Conservation (phyloP, 2,888 invertebrate species). For the Amblyjoppa proteus region DNA sequence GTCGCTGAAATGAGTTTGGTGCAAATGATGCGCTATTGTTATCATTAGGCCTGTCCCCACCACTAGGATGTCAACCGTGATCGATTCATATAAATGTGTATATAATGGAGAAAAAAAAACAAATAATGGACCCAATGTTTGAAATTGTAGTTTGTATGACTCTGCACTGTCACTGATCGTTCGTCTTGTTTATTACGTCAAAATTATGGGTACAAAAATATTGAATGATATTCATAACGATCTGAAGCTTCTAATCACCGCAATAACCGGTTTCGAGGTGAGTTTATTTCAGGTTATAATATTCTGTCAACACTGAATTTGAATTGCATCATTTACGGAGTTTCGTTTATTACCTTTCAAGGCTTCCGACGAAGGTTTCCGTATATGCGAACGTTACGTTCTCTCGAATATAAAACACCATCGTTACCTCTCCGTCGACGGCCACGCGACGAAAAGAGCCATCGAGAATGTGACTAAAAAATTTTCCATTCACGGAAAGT, state of each 20-base stretch:
- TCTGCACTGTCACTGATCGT: not conserved
- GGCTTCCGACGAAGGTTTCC: constrained; percentile 84
- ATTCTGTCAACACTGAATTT: not conserved
- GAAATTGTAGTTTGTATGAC: constrained; percentile 1
- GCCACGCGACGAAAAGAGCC: constrained; percentile 84
- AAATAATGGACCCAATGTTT: constrained; percentile 25
- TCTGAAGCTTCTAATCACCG: constrained; percentile 80
- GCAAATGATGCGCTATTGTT: too few species aligned
- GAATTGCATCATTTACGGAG: constrained; percentile 5
- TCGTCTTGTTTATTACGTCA: not conserved
- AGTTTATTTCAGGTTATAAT: constrained; percentile 52
- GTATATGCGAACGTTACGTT: constrained; percentile 83
- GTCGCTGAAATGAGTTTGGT: too few species aligned
- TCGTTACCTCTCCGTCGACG: constrained; percentile 84
- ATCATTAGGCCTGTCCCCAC: not conserved
- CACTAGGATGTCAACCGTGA: not conserved
- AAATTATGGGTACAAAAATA: constrained; percentile 79
- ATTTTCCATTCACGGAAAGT: constrained; percentile 85
- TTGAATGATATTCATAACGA: constrained; percentile 81
- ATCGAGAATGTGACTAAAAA: constrained; percentile 85
- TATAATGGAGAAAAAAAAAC: not conserved
- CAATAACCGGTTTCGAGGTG: constrained; percentile 81
- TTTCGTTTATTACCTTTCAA: constrained; percentile 68
- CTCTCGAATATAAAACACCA: constrained; percentile 85
- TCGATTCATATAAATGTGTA: constrained; percentile 11